Conservation (phyloP, 37 sponge, comb jelly and placozoan species). For the Amphimedon queenslandica region DNA sequence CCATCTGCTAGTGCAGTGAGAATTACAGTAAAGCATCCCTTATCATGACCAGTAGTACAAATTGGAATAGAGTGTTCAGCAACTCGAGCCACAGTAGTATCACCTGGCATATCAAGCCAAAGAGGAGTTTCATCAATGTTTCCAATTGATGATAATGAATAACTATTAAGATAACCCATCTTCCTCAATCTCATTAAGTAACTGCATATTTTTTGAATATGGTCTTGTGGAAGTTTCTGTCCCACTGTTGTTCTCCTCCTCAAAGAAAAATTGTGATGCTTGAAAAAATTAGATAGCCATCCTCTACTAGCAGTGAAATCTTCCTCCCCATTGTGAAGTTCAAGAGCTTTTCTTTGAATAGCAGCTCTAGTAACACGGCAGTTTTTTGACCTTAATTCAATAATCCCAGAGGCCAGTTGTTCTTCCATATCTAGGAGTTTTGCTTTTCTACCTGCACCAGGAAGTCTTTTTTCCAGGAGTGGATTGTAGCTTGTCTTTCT, state of each 20-base stretch:
- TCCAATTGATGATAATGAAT: too few relatives aligned
- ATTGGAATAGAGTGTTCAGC: too few relatives aligned
- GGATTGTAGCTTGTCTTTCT: background rate
- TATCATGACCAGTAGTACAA: too few relatives aligned
- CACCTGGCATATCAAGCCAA: too few relatives aligned
- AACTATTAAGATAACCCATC: too few relatives aligned
- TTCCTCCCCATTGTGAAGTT: background rate
- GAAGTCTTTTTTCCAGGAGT: background rate
- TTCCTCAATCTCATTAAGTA: too few relatives aligned
- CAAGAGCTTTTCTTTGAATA: slow-evolving; percentile 7
- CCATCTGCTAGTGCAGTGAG: too few relatives aligned
- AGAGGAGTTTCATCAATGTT: too few relatives aligned
- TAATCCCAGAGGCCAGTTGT: slow-evolving; percentile 22
- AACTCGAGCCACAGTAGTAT: too few relatives aligned
- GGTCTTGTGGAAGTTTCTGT: slow-evolving; percentile 33
- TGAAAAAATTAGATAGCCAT: slow-evolving; percentile 26
- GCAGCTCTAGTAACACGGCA: background rate
- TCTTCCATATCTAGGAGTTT: slow-evolving; percentile 16
- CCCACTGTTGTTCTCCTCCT: slow-evolving; percentile 41
- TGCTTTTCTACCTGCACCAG: slow-evolving; percentile 1
- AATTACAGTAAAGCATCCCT: too few relatives aligned
- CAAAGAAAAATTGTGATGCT: slow-evolving; percentile 26
- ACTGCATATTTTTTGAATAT: too few relatives aligned
- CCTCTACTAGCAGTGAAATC: slow-evolving; percentile 1
- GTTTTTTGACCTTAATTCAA: slow-evolving; percentile 1